Evolutionary conservation across 1,140 invertebrate genomes (phyloP).

Genomic region (Antheraea pernyi): DNA sequence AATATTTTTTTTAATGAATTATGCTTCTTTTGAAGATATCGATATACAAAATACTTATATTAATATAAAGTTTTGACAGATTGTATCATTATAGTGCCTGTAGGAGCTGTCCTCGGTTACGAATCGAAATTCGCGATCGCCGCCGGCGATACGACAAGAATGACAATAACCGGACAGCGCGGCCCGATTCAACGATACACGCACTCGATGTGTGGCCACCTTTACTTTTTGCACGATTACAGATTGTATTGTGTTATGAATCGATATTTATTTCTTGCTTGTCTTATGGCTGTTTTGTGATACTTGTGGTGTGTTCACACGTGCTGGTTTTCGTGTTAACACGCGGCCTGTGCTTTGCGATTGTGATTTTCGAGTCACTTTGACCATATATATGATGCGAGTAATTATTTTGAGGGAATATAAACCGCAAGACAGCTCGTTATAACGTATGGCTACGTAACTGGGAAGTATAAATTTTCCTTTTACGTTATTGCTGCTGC

Average conservation of each 20-base stretch:
- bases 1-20: no score
- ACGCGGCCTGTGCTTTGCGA: background rate
- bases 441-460: no score
- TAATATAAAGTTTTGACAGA: conserved; percentile 44
- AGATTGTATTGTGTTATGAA: conserved; percentile 77
- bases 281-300: conserved; percentile 22
- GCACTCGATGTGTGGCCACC: conserved; percentile 56
- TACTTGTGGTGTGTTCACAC: background rate
- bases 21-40: no score
- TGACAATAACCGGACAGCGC: conserved; percentile 61
- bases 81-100: conserved; percentile 36
- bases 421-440: background rate
- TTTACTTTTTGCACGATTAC: conserved; percentile 72
- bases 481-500: no score
- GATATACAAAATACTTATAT: background rate
- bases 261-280: conserved; percentile 29
- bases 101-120: conserved; percentile 37
- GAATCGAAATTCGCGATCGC: conserved; percentile 44
- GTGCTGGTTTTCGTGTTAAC: conserved; percentile 2
- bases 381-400: background rate
- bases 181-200: conserved; percentile 32
- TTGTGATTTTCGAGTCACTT: background rate
- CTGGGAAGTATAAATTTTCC: no score
- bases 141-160: conserved; percentile 43
- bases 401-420: background rate